Base-by-base conservation (phyloP, 2,888 invertebrate species). In the Fragum whitleyi region DNA sequence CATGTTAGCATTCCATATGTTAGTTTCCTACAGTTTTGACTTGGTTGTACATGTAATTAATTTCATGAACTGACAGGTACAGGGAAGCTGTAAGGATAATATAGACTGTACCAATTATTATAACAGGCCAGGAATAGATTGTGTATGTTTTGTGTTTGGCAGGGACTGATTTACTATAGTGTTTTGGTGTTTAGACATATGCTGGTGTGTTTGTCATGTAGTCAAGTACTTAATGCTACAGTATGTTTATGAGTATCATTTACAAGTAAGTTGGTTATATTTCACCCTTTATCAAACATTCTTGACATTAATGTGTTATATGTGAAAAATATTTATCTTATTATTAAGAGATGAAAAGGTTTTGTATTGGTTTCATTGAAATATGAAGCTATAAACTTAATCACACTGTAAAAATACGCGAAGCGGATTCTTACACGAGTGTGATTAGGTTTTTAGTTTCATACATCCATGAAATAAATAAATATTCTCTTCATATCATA, bases 71-170 rank as follows among this genome's bases (percentile, higher is more conserved):
- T 47, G 47, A 47, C 47, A 47, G 47, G 47, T 47, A 47, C 47
- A 47, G 19, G n/a, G 14, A 47, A 47, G 14, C 2, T 9, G 47
- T 19, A 47, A 47, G 47, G 47, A 47, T 47, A 19, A 5, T 14
- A 3, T 19, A 47, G 16, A 16, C n/a, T 47, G 47, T 47, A 47
- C 47, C 47, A 47, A 47, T 47, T 47, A 47, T 47, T 47, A 47
- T 47, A 47, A n/a, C 47, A 47, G 47, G 47, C 47, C 2, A 47
- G 47, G n/a, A 47, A 47, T 47, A 14, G n/a, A 3, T 47, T 47
- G 47, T 47, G 47, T n/a, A n/a, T 47, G 16, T 47, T 47, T 47
- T 47, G 47, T 47, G 47, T 47, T 47, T 47, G 47, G 47, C 47
- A 47, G 47, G 47, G 14, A 19, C 47, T n/a, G 14, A n/a, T 47